These are phyloP conservation scores for Aulostomus chinensis DNA, from an alignment of 2,797 vertebrate species.

Conservation along the genomic window DNA sequence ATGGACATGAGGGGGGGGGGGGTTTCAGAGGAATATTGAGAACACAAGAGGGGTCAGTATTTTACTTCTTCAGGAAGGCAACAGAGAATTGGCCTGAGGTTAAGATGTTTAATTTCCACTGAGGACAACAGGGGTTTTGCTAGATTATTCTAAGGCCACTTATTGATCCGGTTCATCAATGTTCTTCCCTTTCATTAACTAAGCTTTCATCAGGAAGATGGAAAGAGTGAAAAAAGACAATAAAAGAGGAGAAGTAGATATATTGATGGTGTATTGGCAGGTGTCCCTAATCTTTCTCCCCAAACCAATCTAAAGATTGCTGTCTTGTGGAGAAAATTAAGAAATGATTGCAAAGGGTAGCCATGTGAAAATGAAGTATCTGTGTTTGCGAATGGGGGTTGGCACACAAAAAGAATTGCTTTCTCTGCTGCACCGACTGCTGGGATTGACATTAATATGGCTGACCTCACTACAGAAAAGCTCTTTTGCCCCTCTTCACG, in stretches of 20 bases:
- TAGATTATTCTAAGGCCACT: slow-evolving; percentile 48
- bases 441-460: slow-evolving; percentile 71
- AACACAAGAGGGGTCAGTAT: slow-evolving; percentile 18
- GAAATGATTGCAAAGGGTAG: slow-evolving; percentile 65
- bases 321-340: slow-evolving; percentile 49
- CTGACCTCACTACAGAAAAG: slow-evolving; percentile 60
- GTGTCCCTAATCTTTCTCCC: slow-evolving; percentile 55
- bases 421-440: slow-evolving; percentile 35
- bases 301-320: slow-evolving; percentile 40
- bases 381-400: slow-evolving; percentile 46
- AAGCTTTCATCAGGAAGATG: slow-evolving; percentile 54
- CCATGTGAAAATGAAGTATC: slow-evolving; percentile 58
- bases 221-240: slow-evolving; percentile 45
- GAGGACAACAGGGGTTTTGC: slow-evolving; percentile 39
- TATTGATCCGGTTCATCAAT: slow-evolving; percentile 65
- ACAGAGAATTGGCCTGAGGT: slow-evolving; percentile 34
- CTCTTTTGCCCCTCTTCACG: slow-evolving; percentile 15
- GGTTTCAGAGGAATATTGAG: not conserved
- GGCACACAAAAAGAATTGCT: slow-evolving; percentile 48
- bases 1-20: slow-evolving; percentile 8
- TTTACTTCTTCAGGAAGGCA: slow-evolving; percentile 22
- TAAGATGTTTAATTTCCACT: slow-evolving; percentile 55
- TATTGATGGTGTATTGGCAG: slow-evolving; percentile 70
- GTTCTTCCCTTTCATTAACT: slow-evolving; percentile 68
- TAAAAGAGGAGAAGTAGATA: slow-evolving; percentile 49